phyloP scores from a whole-genome alignment of 23 tunicate genomes.

The Botrylloides violaceus region DNA sequence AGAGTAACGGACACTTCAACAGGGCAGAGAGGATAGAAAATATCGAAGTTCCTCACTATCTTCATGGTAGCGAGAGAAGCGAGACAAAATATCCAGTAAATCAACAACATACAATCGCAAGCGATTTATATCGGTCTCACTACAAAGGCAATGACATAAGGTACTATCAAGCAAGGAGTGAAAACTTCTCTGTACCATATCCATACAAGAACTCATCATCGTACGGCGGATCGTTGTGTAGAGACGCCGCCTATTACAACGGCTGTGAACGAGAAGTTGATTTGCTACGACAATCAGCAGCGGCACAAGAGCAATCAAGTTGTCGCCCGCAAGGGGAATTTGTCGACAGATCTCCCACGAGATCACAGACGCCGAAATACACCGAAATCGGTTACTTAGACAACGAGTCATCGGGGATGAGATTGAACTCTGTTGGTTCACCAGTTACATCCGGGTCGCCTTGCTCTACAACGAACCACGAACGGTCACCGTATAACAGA shows the following conservation, averaged over 20 bases:
- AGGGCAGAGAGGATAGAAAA: not conserved
- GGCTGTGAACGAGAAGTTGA: not conserved
- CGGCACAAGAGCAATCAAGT: not conserved
- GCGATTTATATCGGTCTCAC: conserved; percentile 2
- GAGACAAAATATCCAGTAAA: not conserved
- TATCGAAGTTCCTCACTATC: not conserved
- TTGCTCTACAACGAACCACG: conserved; percentile 17
- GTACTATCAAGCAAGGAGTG: not conserved
- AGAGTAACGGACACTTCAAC: not conserved
- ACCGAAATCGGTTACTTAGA: conserved; percentile 14
- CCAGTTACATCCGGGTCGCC: conserved; percentile 19
- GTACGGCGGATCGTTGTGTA: not conserved
- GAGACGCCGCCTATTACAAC: not conserved
- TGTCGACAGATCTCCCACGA: not conserved
- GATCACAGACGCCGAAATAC: conserved; percentile 9
- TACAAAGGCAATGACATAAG: not conserved
- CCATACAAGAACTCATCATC: not conserved
- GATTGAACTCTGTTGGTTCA: conserved; percentile 16
- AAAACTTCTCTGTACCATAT: not conserved
- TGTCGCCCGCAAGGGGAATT: not conserved
- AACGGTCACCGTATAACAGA: conserved; percentile 1
- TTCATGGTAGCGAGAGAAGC: conserved; percentile 12
- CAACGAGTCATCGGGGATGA: conserved; percentile 9
- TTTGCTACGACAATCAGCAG: not conserved
- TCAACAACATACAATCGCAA: not conserved